phyloP scores from a whole-genome alignment of 2,888 invertebrate genomes.

The Drosophila gaucha region DNA sequence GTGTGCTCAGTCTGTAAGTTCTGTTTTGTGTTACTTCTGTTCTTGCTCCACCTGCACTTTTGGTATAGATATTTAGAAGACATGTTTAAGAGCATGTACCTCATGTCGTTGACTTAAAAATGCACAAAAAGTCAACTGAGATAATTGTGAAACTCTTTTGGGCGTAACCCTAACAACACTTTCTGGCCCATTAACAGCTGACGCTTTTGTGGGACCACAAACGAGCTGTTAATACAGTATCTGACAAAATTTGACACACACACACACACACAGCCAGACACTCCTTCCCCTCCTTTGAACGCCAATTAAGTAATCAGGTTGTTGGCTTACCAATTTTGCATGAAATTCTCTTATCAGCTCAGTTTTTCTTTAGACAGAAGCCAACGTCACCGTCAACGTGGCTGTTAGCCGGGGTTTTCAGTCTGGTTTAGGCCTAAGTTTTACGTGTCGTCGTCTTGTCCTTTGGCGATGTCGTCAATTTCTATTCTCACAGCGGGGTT shows the following conservation, averaged over 20 bases:
- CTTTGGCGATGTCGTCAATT: conserved; percentile 73
- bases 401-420: not conserved
- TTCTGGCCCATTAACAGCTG: conserved; percentile 52
- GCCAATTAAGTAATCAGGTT: conserved; percentile 78
- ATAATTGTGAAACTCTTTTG: conserved; percentile 49
- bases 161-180: conserved; percentile 30
- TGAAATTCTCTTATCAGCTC: conserved; percentile 75
- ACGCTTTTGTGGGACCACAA: conserved; percentile 34
- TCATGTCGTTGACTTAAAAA: conserved; percentile 11
- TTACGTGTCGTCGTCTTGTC: conserved; percentile 37
- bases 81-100: not conserved
- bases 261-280: conserved; percentile 11
- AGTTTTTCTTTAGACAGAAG: conserved; percentile 64
- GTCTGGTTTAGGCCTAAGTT: conserved; percentile 31
- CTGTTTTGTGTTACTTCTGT: not conserved
- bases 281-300: conserved; percentile 1
- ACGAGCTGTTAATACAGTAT: conserved; percentile 55
- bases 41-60: not conserved
- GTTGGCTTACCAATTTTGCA: conserved; percentile 79
- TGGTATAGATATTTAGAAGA: not conserved
- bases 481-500: conserved; percentile 77
- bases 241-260: conserved; percentile 2
- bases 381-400: conserved; percentile 1
- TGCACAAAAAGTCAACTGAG: conserved; percentile 18
- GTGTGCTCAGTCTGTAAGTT: not conserved